Evolutionary conservation across 1,140 invertebrate genomes (phyloP).

Genomic region (Thaumatotibia leucotreta): DNA sequence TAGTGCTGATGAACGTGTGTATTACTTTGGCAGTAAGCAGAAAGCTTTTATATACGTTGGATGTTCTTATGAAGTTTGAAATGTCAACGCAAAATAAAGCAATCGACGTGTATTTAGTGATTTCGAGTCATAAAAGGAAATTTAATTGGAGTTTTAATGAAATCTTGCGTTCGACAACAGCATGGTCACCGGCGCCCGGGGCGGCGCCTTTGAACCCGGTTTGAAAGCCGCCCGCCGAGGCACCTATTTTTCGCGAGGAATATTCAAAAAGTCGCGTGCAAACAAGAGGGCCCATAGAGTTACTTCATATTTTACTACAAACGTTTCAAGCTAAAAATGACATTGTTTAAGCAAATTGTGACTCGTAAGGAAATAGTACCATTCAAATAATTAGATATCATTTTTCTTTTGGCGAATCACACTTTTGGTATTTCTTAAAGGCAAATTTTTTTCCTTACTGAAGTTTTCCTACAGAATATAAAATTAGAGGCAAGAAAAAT

Average conservation of each 20-base stretch:
- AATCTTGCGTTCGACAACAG: background rate
- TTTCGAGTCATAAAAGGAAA: background rate
- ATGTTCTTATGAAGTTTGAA: background rate
- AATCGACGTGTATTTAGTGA: background rate
- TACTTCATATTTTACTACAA: background rate
- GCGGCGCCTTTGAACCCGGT: slow-evolving; percentile 34
- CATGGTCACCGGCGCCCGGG: slow-evolving; percentile 26
- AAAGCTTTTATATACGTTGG: background rate
- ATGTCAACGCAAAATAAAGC: too few relatives aligned
- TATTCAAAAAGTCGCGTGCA: slow-evolving; percentile 39
- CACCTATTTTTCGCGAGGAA: slow-evolving; percentile 39
- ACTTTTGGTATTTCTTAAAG: too few relatives aligned
- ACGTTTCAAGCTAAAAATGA: background rate
- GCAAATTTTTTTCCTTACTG: too few relatives aligned
- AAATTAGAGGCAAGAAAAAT: too few relatives aligned
- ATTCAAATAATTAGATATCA: too few relatives aligned
- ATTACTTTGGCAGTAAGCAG: background rate
- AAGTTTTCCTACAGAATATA: too few relatives aligned
- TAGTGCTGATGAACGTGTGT: too few relatives aligned
- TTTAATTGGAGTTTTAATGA: background rate
- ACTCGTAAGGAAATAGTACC: too few relatives aligned
- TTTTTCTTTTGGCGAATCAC: too few relatives aligned
- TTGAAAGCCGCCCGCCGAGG: slow-evolving; percentile 24
- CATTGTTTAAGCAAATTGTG: background rate
- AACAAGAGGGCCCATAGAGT: background rate